These are phyloP conservation scores for Microcebus murinus DNA, from an alignment of 2,113 vertebrate genomes.

Conservation along the genomic window DNA sequence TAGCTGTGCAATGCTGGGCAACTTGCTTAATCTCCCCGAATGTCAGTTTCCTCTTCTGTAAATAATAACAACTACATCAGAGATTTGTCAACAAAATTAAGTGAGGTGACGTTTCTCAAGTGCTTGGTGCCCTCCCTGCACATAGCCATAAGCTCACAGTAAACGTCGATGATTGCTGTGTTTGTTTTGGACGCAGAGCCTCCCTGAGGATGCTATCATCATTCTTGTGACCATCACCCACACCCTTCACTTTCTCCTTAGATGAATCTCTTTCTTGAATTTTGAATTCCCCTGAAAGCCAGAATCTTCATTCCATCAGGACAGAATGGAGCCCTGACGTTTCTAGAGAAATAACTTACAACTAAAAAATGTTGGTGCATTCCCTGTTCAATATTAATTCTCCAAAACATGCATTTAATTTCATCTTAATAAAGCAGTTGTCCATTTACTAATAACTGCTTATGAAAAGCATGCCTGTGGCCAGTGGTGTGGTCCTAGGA, in stretches of 20 bases:
- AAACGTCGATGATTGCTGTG: not conserved
- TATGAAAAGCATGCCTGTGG: conserved; percentile 77
- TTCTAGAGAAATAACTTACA: conserved; percentile 46
- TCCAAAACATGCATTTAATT: conserved; percentile 80
- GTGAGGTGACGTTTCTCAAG: not conserved
- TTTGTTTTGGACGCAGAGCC: not conserved
- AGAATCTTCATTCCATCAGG: conserved; percentile 31
- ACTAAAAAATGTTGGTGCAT: conserved; percentile 46
- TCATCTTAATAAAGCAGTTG: conserved; percentile 80
- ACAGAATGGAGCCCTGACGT: conserved; percentile 7
- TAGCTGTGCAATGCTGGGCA: not conserved
- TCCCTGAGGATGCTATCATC: not conserved
- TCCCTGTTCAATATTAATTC: conserved; percentile 29
- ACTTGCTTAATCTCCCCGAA: not conserved
- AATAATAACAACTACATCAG: not conserved
- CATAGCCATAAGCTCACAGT: not conserved
- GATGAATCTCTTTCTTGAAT: conserved; percentile 28
- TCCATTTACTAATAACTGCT: conserved; percentile 77
- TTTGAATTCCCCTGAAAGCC: conserved; percentile 52
- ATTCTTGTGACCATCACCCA: conserved; percentile 15
- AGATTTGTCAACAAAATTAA: not conserved
- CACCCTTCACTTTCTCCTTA: conserved; percentile 42
- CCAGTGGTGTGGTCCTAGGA: not conserved
- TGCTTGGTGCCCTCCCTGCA: not conserved
- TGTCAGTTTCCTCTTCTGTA: not conserved